Evolutionary conservation across 2,888 invertebrate genomes (phyloP).

Genomic region (Yponomeuta malinellus): DNA sequence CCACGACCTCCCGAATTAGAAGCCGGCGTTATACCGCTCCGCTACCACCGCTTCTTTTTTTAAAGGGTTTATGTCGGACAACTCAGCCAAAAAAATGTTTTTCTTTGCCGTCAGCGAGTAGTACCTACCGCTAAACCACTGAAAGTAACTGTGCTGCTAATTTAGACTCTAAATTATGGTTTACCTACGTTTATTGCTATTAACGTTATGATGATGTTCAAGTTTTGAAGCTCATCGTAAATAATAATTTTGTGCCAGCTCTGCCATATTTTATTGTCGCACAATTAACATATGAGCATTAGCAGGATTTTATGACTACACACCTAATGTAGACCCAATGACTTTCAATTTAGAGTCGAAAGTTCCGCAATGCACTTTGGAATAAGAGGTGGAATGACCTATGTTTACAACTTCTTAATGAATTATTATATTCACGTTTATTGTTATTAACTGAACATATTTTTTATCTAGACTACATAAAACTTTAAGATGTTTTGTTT

Average conservation of each 20-base stretch:
- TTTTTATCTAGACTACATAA: neutral
- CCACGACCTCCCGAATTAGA: too few species aligned
- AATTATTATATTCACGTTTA: neutral
- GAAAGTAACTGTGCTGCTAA: too few species aligned
- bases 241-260: neutral
- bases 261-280: neutral
- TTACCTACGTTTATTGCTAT: neutral
- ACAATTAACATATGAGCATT: neutral
- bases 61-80: too few species aligned
- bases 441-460: neutral
- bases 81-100: too few species aligned
- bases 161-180: neutral
- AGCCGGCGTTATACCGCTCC: too few species aligned
- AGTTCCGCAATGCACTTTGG: neutral
- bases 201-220: neutral
- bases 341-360: neutral
- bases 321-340: neutral
- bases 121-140: too few species aligned
- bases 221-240: neutral
- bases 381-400: neutral
- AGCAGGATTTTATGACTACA: neutral
- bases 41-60: too few species aligned
- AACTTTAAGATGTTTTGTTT: neutral
- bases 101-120: too few species aligned
- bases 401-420: neutral